Percentiles rank a stretch among this genome's conserved stretches.
These are phyloP conservation scores for Apogon talboti DNA, from an alignment of 2,797 vertebrate genomes.

Conservation along the genomic window DNA sequence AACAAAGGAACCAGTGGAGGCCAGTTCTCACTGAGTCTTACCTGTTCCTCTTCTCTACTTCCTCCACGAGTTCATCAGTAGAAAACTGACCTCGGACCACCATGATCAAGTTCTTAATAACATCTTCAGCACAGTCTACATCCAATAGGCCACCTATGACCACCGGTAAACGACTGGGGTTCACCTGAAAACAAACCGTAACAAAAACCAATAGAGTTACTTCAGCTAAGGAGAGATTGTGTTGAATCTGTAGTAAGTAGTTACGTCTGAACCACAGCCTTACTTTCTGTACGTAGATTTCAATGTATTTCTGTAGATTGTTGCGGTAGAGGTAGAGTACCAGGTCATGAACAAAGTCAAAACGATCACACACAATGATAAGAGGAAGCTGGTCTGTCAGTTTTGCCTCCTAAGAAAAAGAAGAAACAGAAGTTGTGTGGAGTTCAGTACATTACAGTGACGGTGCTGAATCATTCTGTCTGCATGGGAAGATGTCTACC, in stretches of 20 bases:
- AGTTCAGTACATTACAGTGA: background rate
- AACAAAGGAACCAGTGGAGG: background rate
- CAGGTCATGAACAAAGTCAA: slow-evolving; percentile 96
- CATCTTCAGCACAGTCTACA: slow-evolving; percentile 93
- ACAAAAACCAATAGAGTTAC: no score
- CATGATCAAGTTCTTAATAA: slow-evolving; percentile 87
- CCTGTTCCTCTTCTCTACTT: slow-evolving; percentile 95
- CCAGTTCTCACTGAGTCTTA: slow-evolving; percentile 47
- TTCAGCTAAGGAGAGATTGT: background rate
- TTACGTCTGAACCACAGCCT: slow-evolving; percentile 36
- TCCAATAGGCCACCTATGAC: slow-evolving; percentile 93
- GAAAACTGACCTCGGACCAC: slow-evolving; percentile 91
- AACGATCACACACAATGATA: slow-evolving; percentile 96
- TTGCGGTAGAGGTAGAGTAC: slow-evolving; percentile 98
- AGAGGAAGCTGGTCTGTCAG: slow-evolving; percentile 96
- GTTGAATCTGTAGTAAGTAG: background rate
- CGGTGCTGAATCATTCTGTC: background rate
- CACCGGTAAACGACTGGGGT: slow-evolving; percentile 91
- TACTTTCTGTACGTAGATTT: slow-evolving; percentile 98
- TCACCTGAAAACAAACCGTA: slow-evolving; percentile 86
- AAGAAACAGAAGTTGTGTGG: background rate
- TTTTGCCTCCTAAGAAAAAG: slow-evolving; percentile 89
- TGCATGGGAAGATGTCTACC: slow-evolving; percentile 58
- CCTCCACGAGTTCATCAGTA: slow-evolving; percentile 90
- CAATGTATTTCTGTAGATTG: slow-evolving; percentile 96